These are phyloP conservation scores for Epicampocera succincta DNA, from an alignment of 2,888 invertebrate species.

Conservation along the genomic window DNA sequence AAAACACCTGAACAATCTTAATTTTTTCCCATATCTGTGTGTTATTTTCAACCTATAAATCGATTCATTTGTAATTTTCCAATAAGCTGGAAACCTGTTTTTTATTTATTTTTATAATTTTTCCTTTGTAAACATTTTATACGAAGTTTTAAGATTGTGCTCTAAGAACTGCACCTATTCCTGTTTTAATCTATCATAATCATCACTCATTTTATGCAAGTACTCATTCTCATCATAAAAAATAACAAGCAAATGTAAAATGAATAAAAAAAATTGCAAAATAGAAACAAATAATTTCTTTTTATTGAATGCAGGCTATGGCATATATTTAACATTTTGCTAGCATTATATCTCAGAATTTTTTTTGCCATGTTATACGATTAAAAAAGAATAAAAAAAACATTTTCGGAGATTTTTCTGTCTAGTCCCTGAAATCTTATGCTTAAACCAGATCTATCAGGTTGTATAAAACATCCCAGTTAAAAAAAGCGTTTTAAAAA, in stretches of 20 bases:
- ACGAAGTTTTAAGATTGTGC: conserved; percentile 28
- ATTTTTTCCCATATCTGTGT: neutral
- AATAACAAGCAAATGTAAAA: conserved; percentile 72
- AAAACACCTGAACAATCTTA: conserved; percentile 80
- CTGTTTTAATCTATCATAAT: conserved; percentile 52
- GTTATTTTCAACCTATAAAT: conserved; percentile 4
- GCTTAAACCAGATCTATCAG: too few relatives aligned
- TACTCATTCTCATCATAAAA: conserved; percentile 67
- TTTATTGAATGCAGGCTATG: neutral
- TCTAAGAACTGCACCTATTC: conserved; percentile 28
- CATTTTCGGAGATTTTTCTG: too few relatives aligned
- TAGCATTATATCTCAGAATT: too few relatives aligned
- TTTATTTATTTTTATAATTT: conserved; percentile 26
- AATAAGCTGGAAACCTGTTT: conserved; percentile 5
- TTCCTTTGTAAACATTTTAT: conserved; percentile 23
- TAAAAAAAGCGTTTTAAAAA: too few relatives aligned
- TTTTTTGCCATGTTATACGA: too few relatives aligned
- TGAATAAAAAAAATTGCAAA: conserved; percentile 66
- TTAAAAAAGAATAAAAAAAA: too few relatives aligned
- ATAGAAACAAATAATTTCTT: conserved; percentile 9
- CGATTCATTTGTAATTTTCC: neutral
- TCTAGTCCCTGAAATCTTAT: too few relatives aligned
- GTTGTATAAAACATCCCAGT: too few relatives aligned
- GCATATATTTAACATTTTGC: too few relatives aligned
- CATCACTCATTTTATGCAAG: conserved; percentile 57